Evolutionary conservation across 2,888 invertebrate species (phyloP), one percentile per base, ranked within the genome.

Genomic region (Drosophila eohydei): DNA sequence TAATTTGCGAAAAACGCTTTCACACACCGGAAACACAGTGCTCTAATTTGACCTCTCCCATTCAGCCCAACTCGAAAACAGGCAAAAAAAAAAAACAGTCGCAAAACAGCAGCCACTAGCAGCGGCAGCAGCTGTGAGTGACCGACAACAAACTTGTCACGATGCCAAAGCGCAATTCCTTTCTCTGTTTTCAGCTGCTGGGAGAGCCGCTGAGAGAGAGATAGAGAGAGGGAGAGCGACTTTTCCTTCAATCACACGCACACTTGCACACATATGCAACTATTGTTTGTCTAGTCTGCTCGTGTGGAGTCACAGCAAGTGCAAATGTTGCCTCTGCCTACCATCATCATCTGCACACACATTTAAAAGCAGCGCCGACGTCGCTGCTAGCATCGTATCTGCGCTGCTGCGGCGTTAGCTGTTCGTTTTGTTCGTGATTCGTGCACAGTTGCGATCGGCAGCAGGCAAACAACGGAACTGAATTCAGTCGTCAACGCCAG

Each of bases 401-500:
- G 52, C 30, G 38, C 38, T 57, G 57, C 40, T 41, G 36, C 55
- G 41, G 51, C 58, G 30, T n/a, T 30, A 16, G 16, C 51, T 62
- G 30, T 30, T 77, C 69, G 75, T 48, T 46, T 41, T 38, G 52
- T 48, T 62, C 60, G 52, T 54, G 62, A 51, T 54, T 62, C 48
- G 60, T 68, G 63, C 63, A 71, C 81, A 80, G 81, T 72, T 67
- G 65, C 54, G 81, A 76, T 78, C 77, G 80, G 76, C 76, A 80
- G 70, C 70, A 80, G 65, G 76, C 81, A 71, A 71, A 58, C 76
- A 71, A 80, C 77, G 80, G 77, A 80, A 80, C 78, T 62, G 59
- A 52, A 71, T 80, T 66, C 81, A 71, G 56, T 68, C 64, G 51
- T 32, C 36, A 26, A 32, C n/a, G 38, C 50, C 28, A 60, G 40